Evolutionary conservation across 1,140 invertebrate species (phyloP).

Genomic region (Asbolus verrucosus): DNA sequence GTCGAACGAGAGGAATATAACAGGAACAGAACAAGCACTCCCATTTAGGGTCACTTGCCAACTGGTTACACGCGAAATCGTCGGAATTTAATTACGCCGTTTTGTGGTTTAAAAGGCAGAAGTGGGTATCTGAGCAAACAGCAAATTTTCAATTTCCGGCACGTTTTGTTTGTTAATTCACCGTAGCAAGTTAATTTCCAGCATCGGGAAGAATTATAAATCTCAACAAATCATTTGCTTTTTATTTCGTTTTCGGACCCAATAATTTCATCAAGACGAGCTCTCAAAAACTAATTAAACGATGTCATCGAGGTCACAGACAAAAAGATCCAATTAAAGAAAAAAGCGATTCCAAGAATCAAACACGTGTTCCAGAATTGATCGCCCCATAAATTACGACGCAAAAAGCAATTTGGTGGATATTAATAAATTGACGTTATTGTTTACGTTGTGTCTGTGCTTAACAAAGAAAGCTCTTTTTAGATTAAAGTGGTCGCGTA

Average conservation of each 20-base stretch:
- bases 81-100: slow-evolving; percentile 56
- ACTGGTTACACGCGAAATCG: slow-evolving; percentile 51
- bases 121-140: slow-evolving; percentile 51
- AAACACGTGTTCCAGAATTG: slow-evolving; percentile 7
- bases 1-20: neutral
- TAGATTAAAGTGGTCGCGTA: slow-evolving; percentile 24
- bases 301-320: neutral
- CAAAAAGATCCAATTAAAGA: neutral
- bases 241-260: neutral
- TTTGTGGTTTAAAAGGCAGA: slow-evolving; percentile 51
- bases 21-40: slow-evolving; percentile 19
- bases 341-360: neutral
- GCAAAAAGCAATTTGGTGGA: slow-evolving; percentile 2
- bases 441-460: slow-evolving; percentile 17
- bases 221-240: slow-evolving; percentile 24
- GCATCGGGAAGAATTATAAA: slow-evolving; percentile 49
- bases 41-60: slow-evolving; percentile 51
- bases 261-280: neutral
- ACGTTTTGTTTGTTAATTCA: slow-evolving; percentile 57
- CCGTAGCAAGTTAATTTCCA: slow-evolving; percentile 50
- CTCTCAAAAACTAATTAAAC: slow-evolving; percentile 3
- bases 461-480: slow-evolving; percentile 13
- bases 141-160: slow-evolving; percentile 57
- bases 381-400: slow-evolving; percentile 10
- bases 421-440: slow-evolving; percentile 13